Evolutionary conservation across 2,797 vertebrate genomes (phyloP).

Genomic region (Cottoperca gobio): DNA sequence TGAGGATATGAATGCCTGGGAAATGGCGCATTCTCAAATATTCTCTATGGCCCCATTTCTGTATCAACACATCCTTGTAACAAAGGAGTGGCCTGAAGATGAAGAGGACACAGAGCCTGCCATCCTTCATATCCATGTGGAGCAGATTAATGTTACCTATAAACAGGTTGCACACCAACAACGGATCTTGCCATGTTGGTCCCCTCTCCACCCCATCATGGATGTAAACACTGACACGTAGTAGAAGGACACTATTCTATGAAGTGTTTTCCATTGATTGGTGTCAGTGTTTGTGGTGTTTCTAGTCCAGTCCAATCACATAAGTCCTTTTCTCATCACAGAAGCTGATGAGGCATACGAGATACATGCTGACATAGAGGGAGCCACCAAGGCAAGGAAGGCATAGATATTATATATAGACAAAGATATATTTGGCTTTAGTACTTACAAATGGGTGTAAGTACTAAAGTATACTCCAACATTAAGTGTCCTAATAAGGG

Average conservation of each 20-base stretch:
- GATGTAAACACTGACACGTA: neutral
- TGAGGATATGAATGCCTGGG: neutral
- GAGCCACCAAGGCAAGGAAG: neutral
- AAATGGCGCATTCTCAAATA: neutral
- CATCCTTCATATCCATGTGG: neutral
- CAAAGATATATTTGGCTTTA: conserved; percentile 10
- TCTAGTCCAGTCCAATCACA: neutral
- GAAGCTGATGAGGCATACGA: neutral
- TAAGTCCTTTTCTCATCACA: neutral
- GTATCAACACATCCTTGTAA: conserved; percentile 12
- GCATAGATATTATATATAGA: too few relatives aligned
- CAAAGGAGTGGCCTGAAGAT: neutral
- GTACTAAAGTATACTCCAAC: neutral
- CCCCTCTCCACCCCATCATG: neutral
- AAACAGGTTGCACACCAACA: neutral
- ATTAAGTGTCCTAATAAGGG: neutral
- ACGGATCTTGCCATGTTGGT: neutral
- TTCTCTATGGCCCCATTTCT: neutral
- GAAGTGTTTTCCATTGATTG: neutral
- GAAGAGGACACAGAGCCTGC: neutral
- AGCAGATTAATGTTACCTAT: neutral
- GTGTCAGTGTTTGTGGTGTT: neutral
- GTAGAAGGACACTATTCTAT: neutral
- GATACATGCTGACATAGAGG: neutral
- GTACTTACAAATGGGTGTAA: neutral